Percentiles rank a stretch among this genome's conserved stretches.
These are phyloP conservation scores for Cantharis flavilabris DNA, from an alignment of 2,888 invertebrate species.

Conservation along the genomic window DNA sequence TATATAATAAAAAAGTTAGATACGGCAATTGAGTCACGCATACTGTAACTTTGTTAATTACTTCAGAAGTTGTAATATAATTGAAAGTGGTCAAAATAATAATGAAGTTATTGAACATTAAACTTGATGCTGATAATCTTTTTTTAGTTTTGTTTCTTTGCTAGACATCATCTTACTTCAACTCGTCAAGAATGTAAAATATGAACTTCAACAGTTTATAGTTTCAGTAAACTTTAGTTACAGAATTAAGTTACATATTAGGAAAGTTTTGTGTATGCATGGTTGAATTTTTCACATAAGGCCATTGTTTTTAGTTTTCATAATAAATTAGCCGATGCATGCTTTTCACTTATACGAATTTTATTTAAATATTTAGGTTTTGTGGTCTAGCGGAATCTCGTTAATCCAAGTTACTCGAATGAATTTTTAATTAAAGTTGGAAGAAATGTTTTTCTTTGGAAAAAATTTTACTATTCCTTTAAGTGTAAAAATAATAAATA, in stretches of 20 bases:
- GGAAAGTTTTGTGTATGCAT: background rate
- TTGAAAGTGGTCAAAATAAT: conserved; percentile 14
- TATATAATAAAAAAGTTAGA: conserved; percentile 25
- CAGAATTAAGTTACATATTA: background rate
- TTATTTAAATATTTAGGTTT: background rate
- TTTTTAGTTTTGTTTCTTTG: background rate
- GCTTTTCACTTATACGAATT: no score
- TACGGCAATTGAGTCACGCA: conserved; percentile 25
- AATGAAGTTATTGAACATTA: conserved; percentile 13
- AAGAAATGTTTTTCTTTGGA: background rate
- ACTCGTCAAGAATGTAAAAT: background rate
- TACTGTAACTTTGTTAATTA: conserved; percentile 29
- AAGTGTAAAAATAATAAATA: background rate
- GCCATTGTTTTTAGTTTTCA: background rate
- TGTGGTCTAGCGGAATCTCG: background rate
- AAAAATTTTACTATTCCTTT: background rate
- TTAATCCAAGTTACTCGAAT: background rate
- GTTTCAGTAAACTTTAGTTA: background rate
- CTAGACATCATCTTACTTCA: background rate
- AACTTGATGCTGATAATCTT: background rate
- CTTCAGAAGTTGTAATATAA: conserved; percentile 14
- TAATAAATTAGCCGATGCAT: no score
- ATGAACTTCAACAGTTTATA: background rate
- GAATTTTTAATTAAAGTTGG: background rate
- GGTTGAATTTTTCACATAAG: background rate